phyloP scores from a whole-genome alignment of 1,140 invertebrate species.

The Sycobia sp. region DNA sequence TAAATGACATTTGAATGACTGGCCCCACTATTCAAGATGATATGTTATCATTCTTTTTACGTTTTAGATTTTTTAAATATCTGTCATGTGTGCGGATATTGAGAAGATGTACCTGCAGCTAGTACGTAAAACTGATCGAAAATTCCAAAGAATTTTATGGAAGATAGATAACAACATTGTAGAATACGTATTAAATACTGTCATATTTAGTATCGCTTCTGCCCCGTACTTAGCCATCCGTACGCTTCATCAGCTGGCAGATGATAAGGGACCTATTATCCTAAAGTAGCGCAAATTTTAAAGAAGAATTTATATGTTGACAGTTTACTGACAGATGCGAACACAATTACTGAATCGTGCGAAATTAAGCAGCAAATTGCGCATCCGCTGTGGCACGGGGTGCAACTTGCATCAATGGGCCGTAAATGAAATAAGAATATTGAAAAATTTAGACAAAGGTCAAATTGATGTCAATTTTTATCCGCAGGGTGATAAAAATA shows the following conservation, averaged over 20 bases:
- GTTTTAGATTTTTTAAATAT: conserved; percentile 17
- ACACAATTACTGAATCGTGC: conserved; percentile 30
- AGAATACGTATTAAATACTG: conserved; percentile 19
- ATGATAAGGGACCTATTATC: conserved; percentile 35
- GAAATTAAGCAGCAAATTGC: conserved; percentile 7
- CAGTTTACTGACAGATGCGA: conserved; percentile 50
- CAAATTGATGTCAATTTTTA: too few relatives aligned
- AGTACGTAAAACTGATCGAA: conserved; percentile 9
- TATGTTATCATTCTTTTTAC: conserved; percentile 31
- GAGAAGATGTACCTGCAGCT: conserved; percentile 28
- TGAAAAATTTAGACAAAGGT: not conserved
- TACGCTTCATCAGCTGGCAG: not conserved
- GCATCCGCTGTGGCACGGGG: not conserved
- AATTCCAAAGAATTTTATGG: conserved; percentile 16
- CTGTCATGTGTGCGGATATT: conserved; percentile 13
- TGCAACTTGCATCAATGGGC: conserved; percentile 29
- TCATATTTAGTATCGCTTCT: too few relatives aligned
- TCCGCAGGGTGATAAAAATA: not conserved
- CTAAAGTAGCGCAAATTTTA: conserved; percentile 12
- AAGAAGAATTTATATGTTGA: conserved; percentile 59
- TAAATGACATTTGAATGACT: conserved; percentile 34
- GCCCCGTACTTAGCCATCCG: conserved; percentile 29
- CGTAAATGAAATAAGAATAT: too few relatives aligned
- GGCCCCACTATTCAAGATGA: conserved; percentile 43
- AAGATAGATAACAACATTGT: not conserved